phyloP scores from a whole-genome alignment of 1,140 invertebrate species.

The Camponotus floridanus region DNA sequence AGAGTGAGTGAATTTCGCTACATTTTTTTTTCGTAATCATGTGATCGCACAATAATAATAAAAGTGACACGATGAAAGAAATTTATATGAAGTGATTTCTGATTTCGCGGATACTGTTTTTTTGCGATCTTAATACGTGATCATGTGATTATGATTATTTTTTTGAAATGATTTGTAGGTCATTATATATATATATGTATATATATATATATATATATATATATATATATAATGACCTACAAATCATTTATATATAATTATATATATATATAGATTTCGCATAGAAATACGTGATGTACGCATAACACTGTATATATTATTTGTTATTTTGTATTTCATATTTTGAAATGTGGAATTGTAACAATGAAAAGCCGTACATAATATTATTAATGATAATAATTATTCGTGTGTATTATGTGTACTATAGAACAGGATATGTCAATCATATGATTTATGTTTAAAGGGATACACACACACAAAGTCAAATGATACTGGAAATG shows the following conservation, averaged over 20 bases:
- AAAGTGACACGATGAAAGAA: too few relatives aligned
- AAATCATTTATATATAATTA: too few relatives aligned
- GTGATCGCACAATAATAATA: background rate
- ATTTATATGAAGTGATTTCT: too few relatives aligned
- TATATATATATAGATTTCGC: background rate
- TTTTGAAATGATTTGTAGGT: slow-evolving; percentile 4
- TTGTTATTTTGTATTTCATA: too few relatives aligned
- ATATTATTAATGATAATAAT: slow-evolving; percentile 4
- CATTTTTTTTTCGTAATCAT: background rate
- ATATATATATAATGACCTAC: too few relatives aligned
- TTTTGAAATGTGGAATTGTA: background rate
- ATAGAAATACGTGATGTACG: background rate
- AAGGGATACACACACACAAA: background rate
- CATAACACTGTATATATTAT: background rate
- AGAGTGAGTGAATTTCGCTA: slow-evolving; percentile 88
- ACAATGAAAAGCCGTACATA: background rate
- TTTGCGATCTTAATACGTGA: background rate
- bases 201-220: too few relatives aligned
- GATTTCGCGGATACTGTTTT: background rate
- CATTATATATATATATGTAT: too few relatives aligned
- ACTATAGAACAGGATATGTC: background rate
- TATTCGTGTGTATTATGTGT: background rate
- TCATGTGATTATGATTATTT: slow-evolving; percentile 1
- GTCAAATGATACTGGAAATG: background rate
- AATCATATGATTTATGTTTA: slow-evolving; percentile 20